These are phyloP conservation scores for Chaetophractus vellerosus DNA, from an alignment of 2,797 vertebrate species.

Conservation along the genomic window DNA sequence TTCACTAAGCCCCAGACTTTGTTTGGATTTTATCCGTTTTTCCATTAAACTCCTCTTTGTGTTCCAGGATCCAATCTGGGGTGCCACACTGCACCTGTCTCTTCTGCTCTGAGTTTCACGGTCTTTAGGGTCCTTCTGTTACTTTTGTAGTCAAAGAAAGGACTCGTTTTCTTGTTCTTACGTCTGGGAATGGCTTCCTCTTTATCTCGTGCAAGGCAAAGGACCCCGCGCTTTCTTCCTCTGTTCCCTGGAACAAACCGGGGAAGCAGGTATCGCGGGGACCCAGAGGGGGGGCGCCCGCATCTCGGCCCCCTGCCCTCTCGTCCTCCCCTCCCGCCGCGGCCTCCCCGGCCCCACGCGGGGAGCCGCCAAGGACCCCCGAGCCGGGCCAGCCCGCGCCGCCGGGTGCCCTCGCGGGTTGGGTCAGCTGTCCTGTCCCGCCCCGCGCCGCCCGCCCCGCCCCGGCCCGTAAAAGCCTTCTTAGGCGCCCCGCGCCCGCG, in stretches of 20 bases:
- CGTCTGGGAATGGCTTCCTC: background rate
- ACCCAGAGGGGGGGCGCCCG: background rate
- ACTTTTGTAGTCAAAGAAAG: background rate
- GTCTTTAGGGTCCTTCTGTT: no score
- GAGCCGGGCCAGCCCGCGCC: background rate
- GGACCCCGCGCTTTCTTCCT: background rate
- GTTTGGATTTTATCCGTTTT: background rate
- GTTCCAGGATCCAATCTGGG: background rate
- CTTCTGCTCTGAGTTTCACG: background rate
- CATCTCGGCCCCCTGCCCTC: no score
- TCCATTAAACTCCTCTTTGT: background rate
- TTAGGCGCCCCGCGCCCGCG: background rate
- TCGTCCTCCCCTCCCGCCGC: background rate
- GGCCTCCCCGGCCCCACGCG: fast-evolving
- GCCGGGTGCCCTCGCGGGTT: background rate
- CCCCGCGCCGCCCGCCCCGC: conserved; percentile 76
- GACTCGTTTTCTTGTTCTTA: background rate
- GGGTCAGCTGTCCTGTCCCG: conserved; percentile 42
- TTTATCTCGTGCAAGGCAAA: background rate
- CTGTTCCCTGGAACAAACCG: background rate
- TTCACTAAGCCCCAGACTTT: background rate
- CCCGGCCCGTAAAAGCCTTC: conserved; percentile 68
- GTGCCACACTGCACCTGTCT: fast-evolving
- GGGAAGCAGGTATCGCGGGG: background rate
- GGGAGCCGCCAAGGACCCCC: background rate